These are phyloP conservation scores for Mythimna vitellina DNA, from an alignment of 2,888 invertebrate species.

Conservation along the genomic window DNA sequence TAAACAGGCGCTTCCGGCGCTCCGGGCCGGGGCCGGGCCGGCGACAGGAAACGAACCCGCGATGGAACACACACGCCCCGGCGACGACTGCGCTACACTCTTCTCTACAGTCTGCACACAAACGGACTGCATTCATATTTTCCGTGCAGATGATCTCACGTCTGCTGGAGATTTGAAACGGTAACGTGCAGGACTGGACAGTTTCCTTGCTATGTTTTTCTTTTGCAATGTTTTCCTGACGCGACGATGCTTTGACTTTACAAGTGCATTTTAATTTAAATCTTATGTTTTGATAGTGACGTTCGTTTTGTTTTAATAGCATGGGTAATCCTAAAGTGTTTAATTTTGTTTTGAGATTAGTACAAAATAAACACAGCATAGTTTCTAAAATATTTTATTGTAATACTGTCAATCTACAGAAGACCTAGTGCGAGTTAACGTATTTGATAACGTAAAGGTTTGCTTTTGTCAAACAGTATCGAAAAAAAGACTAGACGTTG, in stretches of 20 bases:
- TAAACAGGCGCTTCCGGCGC: constrained; percentile 43
- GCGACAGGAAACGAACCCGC: constrained; percentile 68
- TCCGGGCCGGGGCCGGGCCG: constrained; percentile 31
- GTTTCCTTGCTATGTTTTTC: neutral
- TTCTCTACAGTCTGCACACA: constrained; percentile 20
- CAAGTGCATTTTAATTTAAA: neutral
- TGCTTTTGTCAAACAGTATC: too few relatives aligned
- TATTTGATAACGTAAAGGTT: too few relatives aligned
- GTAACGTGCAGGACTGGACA: constrained; percentile 7
- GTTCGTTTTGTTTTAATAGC: neutral
- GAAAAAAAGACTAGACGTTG: too few relatives aligned
- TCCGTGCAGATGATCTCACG: constrained; percentile 29
- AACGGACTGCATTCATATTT: constrained; percentile 23
- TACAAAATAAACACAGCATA: neutral
- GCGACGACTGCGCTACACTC: constrained; percentile 50
- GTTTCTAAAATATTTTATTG: neutral
- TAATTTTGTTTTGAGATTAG: neutral
- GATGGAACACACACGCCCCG: constrained; percentile 63
- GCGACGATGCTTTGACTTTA: neutral
- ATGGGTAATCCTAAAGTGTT: neutral
- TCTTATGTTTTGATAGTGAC: neutral
- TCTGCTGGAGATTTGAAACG: constrained; percentile 18
- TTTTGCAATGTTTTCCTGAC: neutral
- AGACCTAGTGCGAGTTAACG: too few relatives aligned
- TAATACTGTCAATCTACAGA: neutral